These are phyloP conservation scores for Phorcus lineatus DNA, from an alignment of 2,888 invertebrate genomes.

Conservation along the genomic window DNA sequence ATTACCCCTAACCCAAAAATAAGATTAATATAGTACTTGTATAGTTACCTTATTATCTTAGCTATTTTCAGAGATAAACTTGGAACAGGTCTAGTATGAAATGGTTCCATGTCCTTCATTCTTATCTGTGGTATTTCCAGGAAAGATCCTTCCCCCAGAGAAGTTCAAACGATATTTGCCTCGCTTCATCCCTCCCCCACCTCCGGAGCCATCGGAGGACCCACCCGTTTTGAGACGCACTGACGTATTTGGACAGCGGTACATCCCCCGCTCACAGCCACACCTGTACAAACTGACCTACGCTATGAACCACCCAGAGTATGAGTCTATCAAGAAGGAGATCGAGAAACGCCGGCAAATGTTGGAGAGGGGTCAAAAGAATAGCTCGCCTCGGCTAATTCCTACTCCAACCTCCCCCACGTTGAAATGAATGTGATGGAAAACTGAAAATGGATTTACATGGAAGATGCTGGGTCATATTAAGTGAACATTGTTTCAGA, in stretches of 20 bases:
- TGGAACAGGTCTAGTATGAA: no score
- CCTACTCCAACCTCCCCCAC: slow-evolving; percentile 36
- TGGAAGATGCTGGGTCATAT: no score
- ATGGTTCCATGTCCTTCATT: no score
- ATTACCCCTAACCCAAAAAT: no score
- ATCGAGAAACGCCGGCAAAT: slow-evolving; percentile 51
- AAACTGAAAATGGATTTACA: no score
- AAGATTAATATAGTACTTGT: no score
- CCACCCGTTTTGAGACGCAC: slow-evolving; percentile 45
- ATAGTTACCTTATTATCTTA: no score
- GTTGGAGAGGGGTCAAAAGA: slow-evolving; percentile 41
- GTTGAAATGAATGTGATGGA: background rate
- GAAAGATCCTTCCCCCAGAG: slow-evolving; percentile 72
- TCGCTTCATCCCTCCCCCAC: slow-evolving; percentile 63
- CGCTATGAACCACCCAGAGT: slow-evolving; percentile 70
- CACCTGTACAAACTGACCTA: slow-evolving; percentile 71
- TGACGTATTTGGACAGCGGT: slow-evolving; percentile 67
- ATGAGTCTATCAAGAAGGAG: slow-evolving; percentile 60
- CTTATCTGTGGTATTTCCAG: slow-evolving; percentile 42
- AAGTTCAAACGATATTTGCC: slow-evolving; percentile 71
- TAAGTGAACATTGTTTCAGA: no score
- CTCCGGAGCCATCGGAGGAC: slow-evolving; percentile 61
- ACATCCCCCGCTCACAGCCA: slow-evolving; percentile 61
- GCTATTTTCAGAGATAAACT: no score
- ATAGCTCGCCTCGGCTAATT: slow-evolving; percentile 39